Conservation (phyloP, 2,888 invertebrate species). For the Machimus atricapillus region DNA sequence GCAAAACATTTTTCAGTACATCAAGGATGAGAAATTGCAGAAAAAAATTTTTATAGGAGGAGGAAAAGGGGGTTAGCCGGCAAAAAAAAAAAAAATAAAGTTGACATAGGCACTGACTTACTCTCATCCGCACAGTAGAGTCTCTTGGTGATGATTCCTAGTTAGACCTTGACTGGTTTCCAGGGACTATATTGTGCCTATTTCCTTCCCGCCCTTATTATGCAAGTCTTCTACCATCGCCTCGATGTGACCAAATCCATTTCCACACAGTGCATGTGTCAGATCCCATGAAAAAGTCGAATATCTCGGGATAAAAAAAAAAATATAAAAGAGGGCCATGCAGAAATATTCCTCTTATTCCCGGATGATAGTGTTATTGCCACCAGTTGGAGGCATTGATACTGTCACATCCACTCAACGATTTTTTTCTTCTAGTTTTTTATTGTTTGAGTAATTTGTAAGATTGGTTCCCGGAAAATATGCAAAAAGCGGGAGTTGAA, state of each 20-base stretch:
- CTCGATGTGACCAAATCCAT: conserved; percentile 25
- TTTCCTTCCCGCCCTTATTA: conserved; percentile 14
- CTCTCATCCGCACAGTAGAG: background rate
- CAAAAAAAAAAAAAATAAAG: background rate
- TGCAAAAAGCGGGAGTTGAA: conserved; percentile 37
- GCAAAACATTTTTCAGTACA: conserved; percentile 21
- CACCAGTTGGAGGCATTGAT: conserved; percentile 29
- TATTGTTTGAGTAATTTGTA: conserved; percentile 49
- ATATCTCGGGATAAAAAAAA: conserved; percentile 20
- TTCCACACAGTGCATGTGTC: conserved; percentile 31
- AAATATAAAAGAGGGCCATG: background rate
- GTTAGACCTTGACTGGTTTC: conserved; percentile 34
- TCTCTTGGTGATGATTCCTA: conserved; percentile 24
- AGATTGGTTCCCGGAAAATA: conserved; percentile 46
- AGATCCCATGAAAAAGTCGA: conserved; percentile 30
- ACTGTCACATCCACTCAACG: conserved; percentile 37
- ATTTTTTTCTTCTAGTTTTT: conserved; percentile 41
- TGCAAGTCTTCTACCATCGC: conserved; percentile 11
- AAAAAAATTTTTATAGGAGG: background rate
- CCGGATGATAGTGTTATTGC: conserved; percentile 39
- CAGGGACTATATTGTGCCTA: conserved; percentile 11
- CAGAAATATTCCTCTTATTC: conserved; percentile 19
- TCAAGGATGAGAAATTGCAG: conserved; percentile 39
- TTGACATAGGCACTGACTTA: conserved; percentile 16
- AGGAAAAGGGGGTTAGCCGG: background rate